These are phyloP conservation scores for Zosterops japonicus DNA, from an alignment of 2,113 vertebrate genomes.

Conservation along the genomic window DNA sequence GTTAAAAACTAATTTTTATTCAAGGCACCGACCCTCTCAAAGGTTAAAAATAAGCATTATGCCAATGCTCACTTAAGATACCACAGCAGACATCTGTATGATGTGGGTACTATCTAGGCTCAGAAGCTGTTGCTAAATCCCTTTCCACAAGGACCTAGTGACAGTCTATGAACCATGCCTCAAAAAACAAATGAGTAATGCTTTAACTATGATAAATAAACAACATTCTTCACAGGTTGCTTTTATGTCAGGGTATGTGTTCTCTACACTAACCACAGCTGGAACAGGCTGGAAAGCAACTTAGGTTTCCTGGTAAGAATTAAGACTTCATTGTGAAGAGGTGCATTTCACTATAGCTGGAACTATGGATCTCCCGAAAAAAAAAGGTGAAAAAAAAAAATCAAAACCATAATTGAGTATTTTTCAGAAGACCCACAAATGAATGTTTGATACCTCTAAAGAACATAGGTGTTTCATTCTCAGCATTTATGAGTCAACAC, in stretches of 20 bases:
- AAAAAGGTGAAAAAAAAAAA: fast-evolving
- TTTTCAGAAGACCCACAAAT: not conserved
- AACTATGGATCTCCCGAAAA: not conserved
- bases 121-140: slow-evolving; percentile 4
- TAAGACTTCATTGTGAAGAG: not conserved
- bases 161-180: not conserved
- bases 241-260: not conserved
- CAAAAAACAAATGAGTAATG: not conserved
- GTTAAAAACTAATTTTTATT: not conserved
- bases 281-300: not conserved
- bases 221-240: not conserved
- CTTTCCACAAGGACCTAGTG: slow-evolving; percentile 1
- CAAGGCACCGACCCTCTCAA: not conserved
- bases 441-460: not conserved
- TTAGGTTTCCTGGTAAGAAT: not conserved
- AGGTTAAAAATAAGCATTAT: slow-evolving; percentile 39
- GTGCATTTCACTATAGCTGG: not conserved
- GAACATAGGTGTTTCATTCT: not conserved
- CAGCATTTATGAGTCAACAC: not conserved
- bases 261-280: not conserved
- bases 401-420: fast-evolving
- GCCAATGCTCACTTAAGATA: slow-evolving; percentile 9
- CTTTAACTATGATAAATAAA: not conserved
- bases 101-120: not conserved
- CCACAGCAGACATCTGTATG: not conserved